Evolutionary conservation across 2,113 vertebrate genomes (phyloP).

Genomic region (Amblyopsis rosae): DNA sequence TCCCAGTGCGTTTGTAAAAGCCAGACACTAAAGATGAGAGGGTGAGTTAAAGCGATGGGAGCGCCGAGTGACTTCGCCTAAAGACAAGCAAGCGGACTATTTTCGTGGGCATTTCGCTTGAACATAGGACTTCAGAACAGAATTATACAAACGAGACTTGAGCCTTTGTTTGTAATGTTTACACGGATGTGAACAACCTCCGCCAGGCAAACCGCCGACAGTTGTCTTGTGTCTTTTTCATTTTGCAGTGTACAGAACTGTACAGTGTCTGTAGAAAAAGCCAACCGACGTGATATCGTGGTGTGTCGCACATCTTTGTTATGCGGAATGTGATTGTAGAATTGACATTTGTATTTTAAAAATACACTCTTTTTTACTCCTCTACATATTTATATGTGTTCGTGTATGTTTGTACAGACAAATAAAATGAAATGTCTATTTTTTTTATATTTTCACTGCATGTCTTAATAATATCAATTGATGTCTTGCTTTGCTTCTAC

Average conservation of each 20-base stretch:
- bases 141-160: slow-evolving; percentile 33
- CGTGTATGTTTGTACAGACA: slow-evolving; percentile 83
- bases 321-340: slow-evolving; percentile 98
- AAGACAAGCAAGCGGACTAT: slow-evolving; percentile 27
- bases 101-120: slow-evolving; percentile 12
- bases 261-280: slow-evolving; percentile 62
- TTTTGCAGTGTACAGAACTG: slow-evolving; percentile 77
- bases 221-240: slow-evolving; percentile 79
- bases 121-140: slow-evolving; percentile 40
- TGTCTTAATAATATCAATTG: slow-evolving; percentile 72
- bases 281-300: slow-evolving; percentile 71
- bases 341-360: slow-evolving; percentile 97
- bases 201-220: slow-evolving; percentile 40
- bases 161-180: slow-evolving; percentile 61
- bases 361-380: slow-evolving; percentile 94
- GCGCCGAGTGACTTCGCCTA: slow-evolving; percentile 35
- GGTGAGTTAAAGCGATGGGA: slow-evolving; percentile 34
- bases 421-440: slow-evolving; percentile 94
- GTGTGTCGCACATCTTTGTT: slow-evolving; percentile 75
- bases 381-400: slow-evolving; percentile 99
- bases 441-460: slow-evolving; percentile 95
- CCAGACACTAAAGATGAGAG: slow-evolving; percentile 34
- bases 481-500: slow-evolving; percentile 45
- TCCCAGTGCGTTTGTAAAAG: neutral
- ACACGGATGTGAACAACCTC: slow-evolving; percentile 54